These are phyloP conservation scores for Redunca redunca DNA, from an alignment of 2,113 vertebrate genomes.

Conservation along the genomic window DNA sequence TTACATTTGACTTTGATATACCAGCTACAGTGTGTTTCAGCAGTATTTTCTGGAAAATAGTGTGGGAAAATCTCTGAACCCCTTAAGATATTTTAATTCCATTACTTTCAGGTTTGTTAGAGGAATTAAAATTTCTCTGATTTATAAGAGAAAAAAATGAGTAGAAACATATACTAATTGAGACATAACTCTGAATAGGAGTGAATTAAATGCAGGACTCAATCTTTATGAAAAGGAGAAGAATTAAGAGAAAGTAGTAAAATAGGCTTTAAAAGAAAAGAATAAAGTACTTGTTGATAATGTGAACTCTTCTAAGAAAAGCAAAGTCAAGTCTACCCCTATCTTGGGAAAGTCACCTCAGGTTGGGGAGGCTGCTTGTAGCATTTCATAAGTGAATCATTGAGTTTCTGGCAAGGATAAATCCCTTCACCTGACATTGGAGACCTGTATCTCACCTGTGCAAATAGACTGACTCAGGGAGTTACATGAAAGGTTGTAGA, in stretches of 20 bases:
- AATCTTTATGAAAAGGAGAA: not conserved
- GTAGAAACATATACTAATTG: not conserved
- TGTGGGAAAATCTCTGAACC: not conserved
- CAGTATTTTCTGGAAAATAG: not conserved
- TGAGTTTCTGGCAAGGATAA: not conserved
- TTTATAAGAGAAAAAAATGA: not conserved
- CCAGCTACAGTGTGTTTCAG: not conserved
- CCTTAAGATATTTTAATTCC: not conserved
- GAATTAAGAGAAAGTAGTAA: not conserved
- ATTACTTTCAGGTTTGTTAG: not conserved
- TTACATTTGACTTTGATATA: not conserved
- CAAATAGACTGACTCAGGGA: not conserved
- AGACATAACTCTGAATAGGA: not conserved
- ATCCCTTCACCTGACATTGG: not conserved
- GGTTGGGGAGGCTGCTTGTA: not conserved
- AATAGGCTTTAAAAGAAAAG: not conserved
- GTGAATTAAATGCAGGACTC: not conserved
- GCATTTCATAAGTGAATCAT: not conserved
- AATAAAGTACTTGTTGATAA: not conserved
- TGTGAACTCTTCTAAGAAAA: not conserved
- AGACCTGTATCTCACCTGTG: not conserved
- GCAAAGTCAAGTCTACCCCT: not conserved
- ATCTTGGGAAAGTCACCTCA: not conserved
- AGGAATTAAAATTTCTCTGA: not conserved
- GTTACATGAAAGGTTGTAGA: not conserved